Base-by-base conservation (phyloP, 1,140 invertebrate genomes). In the Brachionus asplanchnoidis region DNA sequence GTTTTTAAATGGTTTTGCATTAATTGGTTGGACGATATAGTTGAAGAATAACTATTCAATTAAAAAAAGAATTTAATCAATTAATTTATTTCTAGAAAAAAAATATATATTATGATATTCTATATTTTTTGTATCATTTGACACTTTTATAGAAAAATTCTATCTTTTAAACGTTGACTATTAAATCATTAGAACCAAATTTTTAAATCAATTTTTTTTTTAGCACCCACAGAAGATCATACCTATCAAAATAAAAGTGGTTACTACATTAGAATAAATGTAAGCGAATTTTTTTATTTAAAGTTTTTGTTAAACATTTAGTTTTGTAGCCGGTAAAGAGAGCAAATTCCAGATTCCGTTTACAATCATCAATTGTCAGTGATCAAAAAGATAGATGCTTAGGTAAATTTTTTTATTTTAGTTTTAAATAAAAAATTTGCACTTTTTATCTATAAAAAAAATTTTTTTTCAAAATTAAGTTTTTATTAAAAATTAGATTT, bases 191-290 rank as follows among this genome's bases (percentile, higher is more conserved):
- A 36, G 1, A 6, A 36, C 7, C 7, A 36, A 36, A 36, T 36
- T 36, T 32, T 32, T 3, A 32, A 3, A 32, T 4, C 4, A 75
- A 17, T 40, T 26, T 26, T 77, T 14, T 46, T 50, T 0, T 60
- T 87, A 86, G 88, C 88, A 46, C 88, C 88, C 56, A 88, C 86
- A 0, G 84, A 82, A 23, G 87, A 87, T 36, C 50, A 84, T 83
- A 60, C 85, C n/a, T 53, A 66, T 78, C 32, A 46, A 44, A 66
- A 84, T 53, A 32, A 68, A 85, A 53, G 23, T 65, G 42, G 85
- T 46, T 60, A 85, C 80, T 84, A 68, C 50, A 53, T 84, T 23
- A 42, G 44, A 68, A 68, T 40, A 9, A 56, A 68, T 65, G 79
- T 82, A 66, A 80, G 12, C 60, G 40, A 14, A n/a, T 23, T 20